Evolutionary conservation across 2,797 vertebrate species (phyloP).

Genomic region (Enteromius afrohamiltoni): DNA sequence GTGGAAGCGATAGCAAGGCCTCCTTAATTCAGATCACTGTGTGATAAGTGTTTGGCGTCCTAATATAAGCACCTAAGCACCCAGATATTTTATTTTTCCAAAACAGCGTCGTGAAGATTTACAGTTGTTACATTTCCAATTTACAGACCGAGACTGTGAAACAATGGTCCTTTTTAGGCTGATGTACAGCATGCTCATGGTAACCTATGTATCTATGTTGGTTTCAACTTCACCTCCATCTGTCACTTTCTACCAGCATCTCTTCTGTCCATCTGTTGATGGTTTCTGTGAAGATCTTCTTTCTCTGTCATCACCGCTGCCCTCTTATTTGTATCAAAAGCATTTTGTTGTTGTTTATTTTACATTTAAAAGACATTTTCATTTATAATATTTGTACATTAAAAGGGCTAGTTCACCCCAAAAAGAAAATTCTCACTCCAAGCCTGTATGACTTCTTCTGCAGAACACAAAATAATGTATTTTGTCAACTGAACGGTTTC

Average conservation of each 20-base stretch:
- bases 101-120: too few relatives aligned
- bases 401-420: not conserved
- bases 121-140: constrained; percentile 21
- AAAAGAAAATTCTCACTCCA: not conserved
- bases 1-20: constrained; percentile 18
- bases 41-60: not conserved
- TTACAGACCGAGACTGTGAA: not conserved
- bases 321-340: not conserved
- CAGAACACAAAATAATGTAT: not conserved
- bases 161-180: not conserved
- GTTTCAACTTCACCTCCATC: constrained; percentile 71
- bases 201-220: not conserved
- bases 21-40: not conserved
- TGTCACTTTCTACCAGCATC: constrained; percentile 62
- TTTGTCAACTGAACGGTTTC: not conserved
- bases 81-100: not conserved
- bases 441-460: not conserved
- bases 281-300: not conserved
- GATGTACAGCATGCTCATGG: not conserved
- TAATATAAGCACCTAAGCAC: not conserved
- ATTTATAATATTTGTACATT: not conserved
- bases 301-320: not conserved
- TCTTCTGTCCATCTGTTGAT: constrained; percentile 69
- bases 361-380: not conserved
- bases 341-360: not conserved